A percentile compares a stretch with the other conserved stretches of the same genome.
These are phyloP conservation scores for Cataglyphis livida DNA, from an alignment of 2,888 invertebrate species.

Conservation along the genomic window DNA sequence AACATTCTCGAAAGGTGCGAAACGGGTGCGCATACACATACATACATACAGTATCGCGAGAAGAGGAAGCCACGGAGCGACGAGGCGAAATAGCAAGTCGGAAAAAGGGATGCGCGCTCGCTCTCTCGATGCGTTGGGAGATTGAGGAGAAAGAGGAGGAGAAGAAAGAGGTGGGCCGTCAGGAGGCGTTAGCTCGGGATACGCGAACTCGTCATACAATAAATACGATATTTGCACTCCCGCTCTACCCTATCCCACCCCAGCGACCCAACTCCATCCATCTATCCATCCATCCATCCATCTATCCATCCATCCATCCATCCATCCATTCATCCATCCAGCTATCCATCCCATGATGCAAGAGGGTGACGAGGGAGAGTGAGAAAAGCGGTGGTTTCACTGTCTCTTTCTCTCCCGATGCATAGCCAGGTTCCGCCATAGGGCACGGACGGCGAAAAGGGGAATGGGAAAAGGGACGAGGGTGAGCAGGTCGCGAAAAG, in stretches of 20 bases:
- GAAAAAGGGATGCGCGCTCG: slow-evolving; percentile 35
- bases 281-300: slow-evolving; percentile 25
- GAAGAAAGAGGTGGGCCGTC: slow-evolving; percentile 69
- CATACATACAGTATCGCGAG: slow-evolving; percentile 13
- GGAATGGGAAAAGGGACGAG: slow-evolving; percentile 55
- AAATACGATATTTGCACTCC: slow-evolving; percentile 83
- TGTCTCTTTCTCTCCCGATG: slow-evolving; percentile 54
- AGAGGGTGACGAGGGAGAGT: slow-evolving; percentile 69
- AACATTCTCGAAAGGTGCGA: slow-evolving; percentile 72
- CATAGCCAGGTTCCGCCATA: slow-evolving; percentile 71
- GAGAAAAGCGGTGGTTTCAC: slow-evolving; percentile 59
- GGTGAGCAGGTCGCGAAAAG: slow-evolving; percentile 50
- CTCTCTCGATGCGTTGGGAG: slow-evolving; percentile 53
- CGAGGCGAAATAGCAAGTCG: slow-evolving; percentile 34
- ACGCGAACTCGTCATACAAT: slow-evolving; percentile 82
- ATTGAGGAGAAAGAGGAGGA: slow-evolving; percentile 64
- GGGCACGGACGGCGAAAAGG: slow-evolving; percentile 59
- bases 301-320: neutral
- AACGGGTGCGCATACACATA: slow-evolving; percentile 15
- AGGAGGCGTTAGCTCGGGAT: slow-evolving; percentile 77
- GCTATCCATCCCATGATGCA: neutral
- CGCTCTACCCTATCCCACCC: slow-evolving; percentile 62
- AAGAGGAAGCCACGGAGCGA: slow-evolving; percentile 32
- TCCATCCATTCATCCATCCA: slow-evolving; percentile 12
- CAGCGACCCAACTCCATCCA: slow-evolving; percentile 54